Evolutionary conservation across 92 coral and sea anemone genomes (phyloP), one percentile per base, ranked within the genome.

Genomic region (Siderastrea radians): DNA sequence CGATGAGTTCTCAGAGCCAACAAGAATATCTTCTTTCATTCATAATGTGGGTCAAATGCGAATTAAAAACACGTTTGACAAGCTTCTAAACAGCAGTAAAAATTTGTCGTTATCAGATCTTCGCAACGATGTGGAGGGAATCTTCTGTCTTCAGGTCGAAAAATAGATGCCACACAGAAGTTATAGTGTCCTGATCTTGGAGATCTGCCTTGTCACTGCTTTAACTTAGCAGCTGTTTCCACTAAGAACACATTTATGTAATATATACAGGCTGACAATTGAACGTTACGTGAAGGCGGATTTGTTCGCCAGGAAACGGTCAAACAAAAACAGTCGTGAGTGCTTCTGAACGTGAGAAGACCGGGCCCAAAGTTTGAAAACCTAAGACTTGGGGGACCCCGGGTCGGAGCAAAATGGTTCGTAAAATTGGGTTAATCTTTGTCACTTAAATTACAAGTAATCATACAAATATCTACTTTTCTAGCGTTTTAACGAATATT

Each of bases 221-320:
- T 15, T 44, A 3, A 38, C 49, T 1, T 8, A 68, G 59, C 85
- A 46, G 77, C 85, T 81, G 85, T 43, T 68, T 68, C 38, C 66
- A n/a, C 54, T 14, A 57, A 68, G 45, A 79, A 77, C 59, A 49
- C 59, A 49, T 49, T 9, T 51, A 72, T 7, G 77, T 48, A 72
- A 50, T 51, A 51, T 6, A 12, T 49, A 44, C n/a, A 10, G 38
- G 1, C 46, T n/a, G 1, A 66, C 12, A 19, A 66, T 12, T 38
- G 38, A 13, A 13, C 45, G 3, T 9, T 3, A 9, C 17, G 1
- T 10, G 52, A 11, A 2, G 53, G 11, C 45, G 11, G 60, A 48
- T 80, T 26, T 5, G 64, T 66, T 66, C 70, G 63, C 84, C 70
- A 65, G 84, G 84, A 80, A 80, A 80, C 84, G 62, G 62, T 51